phyloP scores from a whole-genome alignment of 2,113 vertebrate species.

The Gobius niger region DNA sequence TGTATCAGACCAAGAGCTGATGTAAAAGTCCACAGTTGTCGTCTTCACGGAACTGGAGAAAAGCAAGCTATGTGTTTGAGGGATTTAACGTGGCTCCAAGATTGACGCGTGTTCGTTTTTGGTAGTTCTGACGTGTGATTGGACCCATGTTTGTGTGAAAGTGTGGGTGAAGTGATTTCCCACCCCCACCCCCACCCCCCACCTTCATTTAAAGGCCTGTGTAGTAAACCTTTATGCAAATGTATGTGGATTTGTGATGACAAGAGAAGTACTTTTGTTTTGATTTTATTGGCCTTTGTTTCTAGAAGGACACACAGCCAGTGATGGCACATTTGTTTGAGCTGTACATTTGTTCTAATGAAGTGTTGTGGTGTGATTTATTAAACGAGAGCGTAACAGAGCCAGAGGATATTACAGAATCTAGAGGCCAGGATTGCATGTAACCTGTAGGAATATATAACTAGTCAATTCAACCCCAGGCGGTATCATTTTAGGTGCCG shows the following conservation, averaged over 20 bases:
- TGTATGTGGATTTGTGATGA: slow-evolving; percentile 19
- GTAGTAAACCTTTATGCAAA: slow-evolving; percentile 67
- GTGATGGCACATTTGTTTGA: not conserved
- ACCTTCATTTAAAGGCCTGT: slow-evolving; percentile 39
- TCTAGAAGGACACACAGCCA: slow-evolving; percentile 28
- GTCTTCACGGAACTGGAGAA: slow-evolving; percentile 58
- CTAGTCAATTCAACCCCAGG: not conserved
- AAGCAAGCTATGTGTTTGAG: slow-evolving; percentile 42
- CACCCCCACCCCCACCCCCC: too few species aligned
- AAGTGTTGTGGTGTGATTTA: not conserved
- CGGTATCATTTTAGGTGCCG: not conserved
- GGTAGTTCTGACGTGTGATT: slow-evolving; percentile 24
- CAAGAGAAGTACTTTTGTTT: slow-evolving; percentile 26
- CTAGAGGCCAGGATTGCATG: too few species aligned
- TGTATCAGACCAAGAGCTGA: slow-evolving; percentile 54
- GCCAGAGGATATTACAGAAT: slow-evolving; percentile 44
- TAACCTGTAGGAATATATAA: not conserved
- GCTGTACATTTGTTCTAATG: not conserved
- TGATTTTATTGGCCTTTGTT: slow-evolving; percentile 39
- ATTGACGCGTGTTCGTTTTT: slow-evolving; percentile 52
- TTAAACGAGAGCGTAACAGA: not conserved
- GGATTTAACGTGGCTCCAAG: slow-evolving; percentile 45
- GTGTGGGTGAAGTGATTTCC: slow-evolving; percentile 4
- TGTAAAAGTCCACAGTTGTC: slow-evolving; percentile 24
- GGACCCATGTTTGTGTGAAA: slow-evolving; percentile 13